These are phyloP conservation scores for Holothuria leucospilota DNA, from an alignment of 53 echinoderm and acorn worm genomes.

Conservation along the genomic window DNA sequence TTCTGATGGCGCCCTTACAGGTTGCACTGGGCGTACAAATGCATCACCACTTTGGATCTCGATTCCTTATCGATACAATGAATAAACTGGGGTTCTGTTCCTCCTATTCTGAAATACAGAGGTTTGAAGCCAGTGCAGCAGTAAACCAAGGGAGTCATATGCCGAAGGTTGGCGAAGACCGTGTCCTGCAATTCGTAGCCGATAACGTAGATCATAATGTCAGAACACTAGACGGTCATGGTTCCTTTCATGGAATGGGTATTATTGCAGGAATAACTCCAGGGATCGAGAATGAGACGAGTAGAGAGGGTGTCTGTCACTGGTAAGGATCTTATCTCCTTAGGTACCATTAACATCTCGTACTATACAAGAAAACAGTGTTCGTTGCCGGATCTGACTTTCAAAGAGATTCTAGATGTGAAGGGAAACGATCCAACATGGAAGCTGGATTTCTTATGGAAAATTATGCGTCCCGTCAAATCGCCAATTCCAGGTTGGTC, in stretches of 20 bases:
- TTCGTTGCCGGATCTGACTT: not conserved
- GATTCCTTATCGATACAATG: too few species aligned
- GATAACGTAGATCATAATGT: slow-evolving; percentile 84
- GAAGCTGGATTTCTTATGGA: slow-evolving; percentile 51
- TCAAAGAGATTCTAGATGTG: slow-evolving; percentile 8
- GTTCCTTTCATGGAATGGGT: too few species aligned
- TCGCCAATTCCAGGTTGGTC: slow-evolving; percentile 33
- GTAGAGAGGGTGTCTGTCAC: slow-evolving; percentile 54
- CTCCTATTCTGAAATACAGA: slow-evolving; percentile 21
- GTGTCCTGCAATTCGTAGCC: slow-evolving; percentile 57
- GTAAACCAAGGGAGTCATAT: slow-evolving; percentile 44
- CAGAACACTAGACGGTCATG: slow-evolving; percentile 66
- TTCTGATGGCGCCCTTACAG: slow-evolving; percentile 56
- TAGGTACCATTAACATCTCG: slow-evolving; percentile 30
- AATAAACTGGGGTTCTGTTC: slow-evolving; percentile 33
- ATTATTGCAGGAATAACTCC: slow-evolving; percentile 74
- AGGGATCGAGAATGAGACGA: slow-evolving; percentile 25
- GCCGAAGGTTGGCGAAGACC: slow-evolving; percentile 18
- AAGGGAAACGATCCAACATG: slow-evolving; percentile 44
- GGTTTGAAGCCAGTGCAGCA: slow-evolving; percentile 39
- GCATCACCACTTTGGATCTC: slow-evolving; percentile 44
- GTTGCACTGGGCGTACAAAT: slow-evolving; percentile 60
- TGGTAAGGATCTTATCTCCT: slow-evolving; percentile 50
- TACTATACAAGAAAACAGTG: not conserved
- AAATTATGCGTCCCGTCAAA: slow-evolving; percentile 27